Conservation (phyloP, 2,888 invertebrate species). For the Folsomia candida region DNA sequence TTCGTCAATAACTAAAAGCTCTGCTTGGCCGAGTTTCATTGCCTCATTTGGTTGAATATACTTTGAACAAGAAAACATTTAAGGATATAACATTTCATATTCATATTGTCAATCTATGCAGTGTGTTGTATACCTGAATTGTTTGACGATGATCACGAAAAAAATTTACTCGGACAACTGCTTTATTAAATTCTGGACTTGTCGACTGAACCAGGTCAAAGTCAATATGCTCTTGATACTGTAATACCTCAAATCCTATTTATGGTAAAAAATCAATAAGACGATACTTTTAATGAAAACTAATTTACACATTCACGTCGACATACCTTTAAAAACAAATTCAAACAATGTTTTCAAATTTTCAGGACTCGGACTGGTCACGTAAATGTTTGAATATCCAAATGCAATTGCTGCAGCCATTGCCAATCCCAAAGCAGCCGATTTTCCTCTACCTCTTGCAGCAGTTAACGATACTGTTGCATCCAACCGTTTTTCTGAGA, state of each 20-base stretch:
- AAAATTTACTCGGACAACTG: constrained; percentile 88
- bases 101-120: background rate
- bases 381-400: constrained; percentile 89
- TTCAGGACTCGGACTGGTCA: constrained; percentile 96
- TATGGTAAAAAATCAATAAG: constrained; percentile 14
- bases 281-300: background rate
- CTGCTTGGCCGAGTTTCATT: constrained; percentile 84
- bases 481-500: constrained; percentile 79
- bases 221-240: constrained; percentile 93
- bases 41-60: constrained; percentile 94
- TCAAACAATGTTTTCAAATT: constrained; percentile 96
- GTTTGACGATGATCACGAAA: constrained; percentile 88
- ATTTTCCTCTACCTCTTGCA: constrained; percentile 95
- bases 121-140: constrained; percentile 65
- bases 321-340: constrained; percentile 81
- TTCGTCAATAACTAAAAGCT: constrained; percentile 94
- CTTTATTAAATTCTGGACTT: constrained; percentile 94
- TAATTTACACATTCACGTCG: background rate
- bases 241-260: constrained; percentile 78
- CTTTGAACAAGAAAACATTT: constrained; percentile 57
- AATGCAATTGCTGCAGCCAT: constrained; percentile 82
- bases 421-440: constrained; percentile 90
- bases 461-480: constrained; percentile 95
- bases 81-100: constrained; percentile 12
- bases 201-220: constrained; percentile 92